A percentile compares a stretch with the other conserved stretches of the same genome.
Evolutionary conservation across 2,888 invertebrate species (phyloP).

Genomic region (Drosophila pullipes): DNA sequence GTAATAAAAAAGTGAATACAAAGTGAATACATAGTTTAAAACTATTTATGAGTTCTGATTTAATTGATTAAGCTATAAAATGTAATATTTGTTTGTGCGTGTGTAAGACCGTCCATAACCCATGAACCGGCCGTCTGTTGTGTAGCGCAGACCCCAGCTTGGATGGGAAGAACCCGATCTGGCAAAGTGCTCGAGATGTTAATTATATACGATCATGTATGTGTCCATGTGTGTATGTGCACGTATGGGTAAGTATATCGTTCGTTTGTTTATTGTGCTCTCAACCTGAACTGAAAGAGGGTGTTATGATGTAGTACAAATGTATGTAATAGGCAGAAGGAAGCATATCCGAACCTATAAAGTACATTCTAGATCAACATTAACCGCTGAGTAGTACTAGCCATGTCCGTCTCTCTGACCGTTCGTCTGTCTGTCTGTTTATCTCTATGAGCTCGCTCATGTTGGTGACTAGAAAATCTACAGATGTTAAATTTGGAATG

Average conservation of each 20-base stretch:
- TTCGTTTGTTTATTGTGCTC: conserved; percentile 2
- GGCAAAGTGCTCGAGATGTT: conserved; percentile 27
- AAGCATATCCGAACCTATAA: neutral
- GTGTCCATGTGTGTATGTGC: neutral
- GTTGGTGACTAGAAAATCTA: neutral
- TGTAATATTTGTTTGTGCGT: neutral
- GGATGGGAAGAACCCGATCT: conserved; percentile 47
- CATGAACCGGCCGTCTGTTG: conserved; percentile 11
- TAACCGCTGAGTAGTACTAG: no score
- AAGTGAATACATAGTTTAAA: neutral
- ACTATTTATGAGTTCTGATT: neutral
- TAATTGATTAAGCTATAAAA: neutral
- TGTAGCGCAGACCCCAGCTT: conserved; percentile 41
- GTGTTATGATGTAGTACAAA: neutral
- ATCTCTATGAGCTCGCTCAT: neutral
- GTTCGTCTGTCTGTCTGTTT: neutral
- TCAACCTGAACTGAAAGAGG: neutral
- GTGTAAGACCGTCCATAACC: neutral
- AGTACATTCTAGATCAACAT: neutral
- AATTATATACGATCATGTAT: neutral
- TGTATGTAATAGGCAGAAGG: neutral
- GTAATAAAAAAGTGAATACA: neutral
- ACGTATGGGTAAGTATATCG: conserved; percentile 1
- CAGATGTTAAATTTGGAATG: neutral
- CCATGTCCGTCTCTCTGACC: neutral